Conservation (phyloP, 2,797 vertebrate genomes). For the Sternotherus odoratus region DNA sequence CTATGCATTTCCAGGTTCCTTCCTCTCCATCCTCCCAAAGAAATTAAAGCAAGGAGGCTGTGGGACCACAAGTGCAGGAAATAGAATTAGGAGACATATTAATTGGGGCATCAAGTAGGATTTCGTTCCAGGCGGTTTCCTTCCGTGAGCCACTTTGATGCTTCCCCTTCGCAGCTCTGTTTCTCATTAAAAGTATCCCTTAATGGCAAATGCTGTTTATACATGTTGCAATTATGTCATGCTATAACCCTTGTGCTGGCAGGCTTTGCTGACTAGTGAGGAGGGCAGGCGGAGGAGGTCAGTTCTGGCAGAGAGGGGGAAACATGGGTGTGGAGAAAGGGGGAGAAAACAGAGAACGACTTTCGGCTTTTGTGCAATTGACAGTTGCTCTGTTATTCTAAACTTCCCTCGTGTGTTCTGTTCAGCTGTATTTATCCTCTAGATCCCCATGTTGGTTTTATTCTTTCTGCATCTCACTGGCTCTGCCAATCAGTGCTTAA, state of each 20-base stretch:
- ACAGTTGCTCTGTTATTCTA: not conserved
- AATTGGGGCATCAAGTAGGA: constrained; percentile 89
- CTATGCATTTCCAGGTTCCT: constrained; percentile 85
- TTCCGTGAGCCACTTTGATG: constrained; percentile 88
- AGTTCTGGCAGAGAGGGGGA: not conserved
- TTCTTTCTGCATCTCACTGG: not conserved
- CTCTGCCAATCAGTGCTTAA: not conserved
- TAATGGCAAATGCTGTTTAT: constrained; percentile 86
- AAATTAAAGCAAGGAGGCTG: constrained; percentile 86
- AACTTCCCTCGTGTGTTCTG: not conserved
- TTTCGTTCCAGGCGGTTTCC: constrained; percentile 88
- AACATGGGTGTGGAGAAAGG: constrained; percentile 3
- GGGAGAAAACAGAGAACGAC: not conserved
- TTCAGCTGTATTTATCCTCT: rapidly evolving
- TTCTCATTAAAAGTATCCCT: constrained; percentile 87
- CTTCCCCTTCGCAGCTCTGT: constrained; percentile 84
- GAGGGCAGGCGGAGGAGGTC: constrained; percentile 59
- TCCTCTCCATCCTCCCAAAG: constrained; percentile 86
- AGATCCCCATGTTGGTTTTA: not conserved
- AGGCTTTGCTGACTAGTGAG: constrained; percentile 67
- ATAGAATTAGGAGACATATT: constrained; percentile 90
- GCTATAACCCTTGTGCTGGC: constrained; percentile 74
- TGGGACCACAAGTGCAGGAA: constrained; percentile 85
- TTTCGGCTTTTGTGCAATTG: not conserved
- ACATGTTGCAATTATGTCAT: constrained; percentile 83